Conservation (phyloP, 2,797 vertebrate species). For the Lophotriccus pileatus region DNA sequence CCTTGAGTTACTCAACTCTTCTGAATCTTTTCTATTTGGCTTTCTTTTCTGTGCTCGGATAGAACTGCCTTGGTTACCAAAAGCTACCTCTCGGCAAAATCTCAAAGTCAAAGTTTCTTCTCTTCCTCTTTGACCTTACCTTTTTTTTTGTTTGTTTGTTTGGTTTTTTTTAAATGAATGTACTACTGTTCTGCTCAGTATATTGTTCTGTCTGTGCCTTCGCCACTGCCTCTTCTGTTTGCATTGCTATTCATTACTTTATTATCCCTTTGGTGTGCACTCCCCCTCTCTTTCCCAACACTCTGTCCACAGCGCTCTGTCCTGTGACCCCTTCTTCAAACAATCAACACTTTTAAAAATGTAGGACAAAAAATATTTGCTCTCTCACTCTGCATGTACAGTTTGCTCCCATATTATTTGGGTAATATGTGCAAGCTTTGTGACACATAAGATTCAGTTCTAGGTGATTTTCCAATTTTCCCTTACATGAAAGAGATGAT, state of each 20-base stretch:
- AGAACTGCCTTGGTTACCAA: background rate
- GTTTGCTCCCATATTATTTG: background rate
- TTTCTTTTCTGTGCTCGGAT: background rate
- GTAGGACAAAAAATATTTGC: background rate
- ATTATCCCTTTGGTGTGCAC: background rate
- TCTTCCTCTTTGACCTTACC: background rate
- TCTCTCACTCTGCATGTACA: background rate
- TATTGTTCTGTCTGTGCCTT: background rate
- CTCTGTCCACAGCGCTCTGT: background rate
- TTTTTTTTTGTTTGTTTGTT: background rate
- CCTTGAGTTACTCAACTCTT: background rate
- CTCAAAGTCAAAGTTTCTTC: constrained; percentile 7
- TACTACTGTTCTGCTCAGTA: background rate
- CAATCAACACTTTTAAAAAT: background rate
- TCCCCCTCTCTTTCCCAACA: background rate
- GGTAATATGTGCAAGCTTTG: fast-evolving
- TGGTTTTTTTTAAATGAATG: background rate
- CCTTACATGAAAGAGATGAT: background rate
- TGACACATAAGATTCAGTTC: background rate
- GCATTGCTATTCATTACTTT: background rate
- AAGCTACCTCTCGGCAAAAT: background rate
- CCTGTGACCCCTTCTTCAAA: background rate
- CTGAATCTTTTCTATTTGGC: background rate
- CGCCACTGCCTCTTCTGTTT: background rate
- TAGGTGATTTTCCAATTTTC: background rate